Base-by-base conservation (phyloP, 2,797 vertebrate species). In the Geotria australis region DNA sequence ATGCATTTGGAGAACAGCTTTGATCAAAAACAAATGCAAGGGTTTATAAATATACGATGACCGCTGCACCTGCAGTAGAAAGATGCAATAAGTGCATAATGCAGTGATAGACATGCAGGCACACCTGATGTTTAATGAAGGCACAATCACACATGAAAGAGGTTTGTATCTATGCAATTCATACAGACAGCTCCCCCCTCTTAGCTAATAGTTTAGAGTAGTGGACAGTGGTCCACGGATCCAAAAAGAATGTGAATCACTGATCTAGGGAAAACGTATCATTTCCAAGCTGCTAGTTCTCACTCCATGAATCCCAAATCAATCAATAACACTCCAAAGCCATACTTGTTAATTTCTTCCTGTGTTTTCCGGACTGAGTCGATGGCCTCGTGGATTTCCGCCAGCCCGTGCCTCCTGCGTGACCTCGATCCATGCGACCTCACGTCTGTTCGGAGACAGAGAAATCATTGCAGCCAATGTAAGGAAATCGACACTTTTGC, bases 331-430 rank as follows among this genome's bases (percentile, higher is more conserved):
- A 38, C 24, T 38, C 24, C 24, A 38, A 38, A 38, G 24, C 24
- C 62, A 60, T 73, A 96, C 89, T 84, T 88, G 73, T 83, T 85
- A 48, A 96, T 95, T 66, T 94, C 85, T 67, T 93, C 85, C 67
- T 95, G 89, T 1, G 85, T 85, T 66, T 77, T 63, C 68, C 79
- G 85, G 69, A 96, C 89, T 58, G 84, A 84, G 61, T 94, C 85
- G 62, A 96, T 84, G 74, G 85, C 82, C 79, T 74, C 83, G 66
- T 91, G 86, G 65, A 96, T 75, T 68, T 96, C 89, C 62, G 75
- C 81, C 63, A 95, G 78, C 65, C 94, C 88, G 8, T 77, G 65
- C 65, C 89, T 94, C 67, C 86, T 95, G 70, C 83, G 81, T 64
- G 76, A 61, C 62, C 85, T 78, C 60, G 76, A 74, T 66, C 64